Base-by-base conservation (phyloP, 2,797 vertebrate species). In the Philypnodon macrostomus region DNA sequence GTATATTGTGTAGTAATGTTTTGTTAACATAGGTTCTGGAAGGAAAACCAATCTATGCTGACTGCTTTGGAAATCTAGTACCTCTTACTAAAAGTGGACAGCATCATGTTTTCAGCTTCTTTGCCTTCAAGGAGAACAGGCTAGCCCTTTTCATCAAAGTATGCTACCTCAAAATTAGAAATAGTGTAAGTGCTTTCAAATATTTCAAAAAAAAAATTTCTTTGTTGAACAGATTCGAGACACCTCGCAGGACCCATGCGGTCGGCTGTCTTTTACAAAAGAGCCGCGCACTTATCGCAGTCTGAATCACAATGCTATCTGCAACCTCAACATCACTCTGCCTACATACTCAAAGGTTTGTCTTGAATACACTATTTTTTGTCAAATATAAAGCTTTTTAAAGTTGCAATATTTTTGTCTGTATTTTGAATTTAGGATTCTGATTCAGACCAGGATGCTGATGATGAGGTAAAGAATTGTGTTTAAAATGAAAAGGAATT, bases 101-200 rank as follows among this genome's bases (percentile, higher is more conserved):
- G 30, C 95, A 98, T 67, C 96, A 98, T 37, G 90, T 97, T 69
- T 99, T 99, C 91, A 98, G 96, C 73, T 99, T 99, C 79, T 98
- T 92, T 83, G 96, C 97, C 60, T 99, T 99, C 85, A 98, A 98
- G 83, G 96, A 99, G 85, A 99, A 99, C 47, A 90, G 95, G 70
- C 91, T 99, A 77, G 95, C 97, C 51, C 91, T 99, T 4, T 98
- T 98, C 72, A 94, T 99, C 58, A 99, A 99, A 91, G 96, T 98
- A 93, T 44, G 63, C 10, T 3, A 19, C 12, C 30, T 9, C 26
- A 4, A 23, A 12, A 41, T 26, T 14, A 15, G 30, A 12, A 37
- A 34, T 2, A 53, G 53, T 23, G 13, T 36, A 36, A 16, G 9
- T 17, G 15, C 27, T 3, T 30, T 10, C 3, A 9, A 7, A 30